A percentile compares a stretch with the other conserved stretches of the same genome.
phyloP scores from a whole-genome alignment of 2,797 vertebrate species.

The Macrochelys suwanniensis region DNA sequence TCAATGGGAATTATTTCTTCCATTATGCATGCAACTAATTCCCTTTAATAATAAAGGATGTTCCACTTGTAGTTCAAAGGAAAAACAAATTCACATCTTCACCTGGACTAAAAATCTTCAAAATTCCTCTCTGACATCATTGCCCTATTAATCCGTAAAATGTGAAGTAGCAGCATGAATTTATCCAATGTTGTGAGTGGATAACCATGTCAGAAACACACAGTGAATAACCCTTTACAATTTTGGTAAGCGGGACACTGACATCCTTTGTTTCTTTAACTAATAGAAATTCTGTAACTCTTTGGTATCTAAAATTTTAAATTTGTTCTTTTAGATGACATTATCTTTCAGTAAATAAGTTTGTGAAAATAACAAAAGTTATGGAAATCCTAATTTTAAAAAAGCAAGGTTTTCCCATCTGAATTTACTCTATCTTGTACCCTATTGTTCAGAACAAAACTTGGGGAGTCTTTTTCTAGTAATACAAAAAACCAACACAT shows the following conservation, averaged over 20 bases:
- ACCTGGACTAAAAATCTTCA: neutral
- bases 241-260: neutral
- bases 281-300: neutral
- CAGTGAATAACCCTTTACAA: neutral
- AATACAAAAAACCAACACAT: conserved; percentile 46
- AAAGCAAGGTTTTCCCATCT: conserved; percentile 22
- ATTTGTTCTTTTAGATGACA: conserved; percentile 9
- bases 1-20: neutral
- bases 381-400: neutral
- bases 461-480: conserved; percentile 4
- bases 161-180: neutral
- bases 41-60: conserved; percentile 1
- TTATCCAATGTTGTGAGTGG: neutral
- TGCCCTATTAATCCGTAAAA: neutral
- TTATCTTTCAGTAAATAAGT: neutral
- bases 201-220: neutral
- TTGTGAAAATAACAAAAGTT: conserved; percentile 10
- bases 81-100: neutral
- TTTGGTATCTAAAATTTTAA: conserved; percentile 24
- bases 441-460: conserved; percentile 38
- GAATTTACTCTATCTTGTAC: conserved; percentile 17
- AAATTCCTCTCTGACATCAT: conserved; percentile 12
- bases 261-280: conserved; percentile 20
- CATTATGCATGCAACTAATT: conserved; percentile 10
- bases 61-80: neutral